These are phyloP conservation scores for Chionomys nivalis DNA, from an alignment of 2,113 vertebrate species.

Conservation along the genomic window DNA sequence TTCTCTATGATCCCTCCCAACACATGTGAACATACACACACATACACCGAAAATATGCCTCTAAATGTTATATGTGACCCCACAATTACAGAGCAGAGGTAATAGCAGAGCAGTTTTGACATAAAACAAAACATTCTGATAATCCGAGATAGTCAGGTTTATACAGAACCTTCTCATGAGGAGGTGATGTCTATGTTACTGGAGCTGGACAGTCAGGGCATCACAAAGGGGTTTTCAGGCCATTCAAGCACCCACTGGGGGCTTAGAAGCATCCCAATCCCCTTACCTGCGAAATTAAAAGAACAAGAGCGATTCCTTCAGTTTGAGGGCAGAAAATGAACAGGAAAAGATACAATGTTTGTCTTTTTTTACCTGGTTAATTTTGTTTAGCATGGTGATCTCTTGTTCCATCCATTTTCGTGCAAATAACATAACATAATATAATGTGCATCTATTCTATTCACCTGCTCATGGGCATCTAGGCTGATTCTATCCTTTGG, in stretches of 20 bases:
- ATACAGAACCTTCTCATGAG: neutral
- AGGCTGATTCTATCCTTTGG: neutral
- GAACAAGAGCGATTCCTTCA: neutral
- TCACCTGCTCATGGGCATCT: neutral
- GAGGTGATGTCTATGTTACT: neutral
- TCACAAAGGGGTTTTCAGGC: slow-evolving; percentile 26
- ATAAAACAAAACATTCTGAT: slow-evolving; percentile 33
- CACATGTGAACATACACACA: neutral
- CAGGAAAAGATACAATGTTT: neutral
- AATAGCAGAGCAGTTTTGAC: neutral
- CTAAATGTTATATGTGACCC: neutral
- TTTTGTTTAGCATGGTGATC: neutral
- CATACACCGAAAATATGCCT: neutral
- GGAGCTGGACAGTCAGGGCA: neutral
- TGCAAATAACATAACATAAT: neutral
- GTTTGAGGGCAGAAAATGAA: neutral
- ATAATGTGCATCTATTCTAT: neutral
- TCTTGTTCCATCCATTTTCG: neutral
- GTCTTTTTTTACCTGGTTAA: neutral
- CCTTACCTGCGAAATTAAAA: slow-evolving; percentile 17
- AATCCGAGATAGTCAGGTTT: slow-evolving; percentile 3
- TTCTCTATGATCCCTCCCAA: neutral
- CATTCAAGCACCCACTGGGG: neutral
- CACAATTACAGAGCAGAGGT: neutral
- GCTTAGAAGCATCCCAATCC: neutral